Base-by-base conservation (phyloP, 1,140 invertebrate species). In the Drosophila triauraria region DNA sequence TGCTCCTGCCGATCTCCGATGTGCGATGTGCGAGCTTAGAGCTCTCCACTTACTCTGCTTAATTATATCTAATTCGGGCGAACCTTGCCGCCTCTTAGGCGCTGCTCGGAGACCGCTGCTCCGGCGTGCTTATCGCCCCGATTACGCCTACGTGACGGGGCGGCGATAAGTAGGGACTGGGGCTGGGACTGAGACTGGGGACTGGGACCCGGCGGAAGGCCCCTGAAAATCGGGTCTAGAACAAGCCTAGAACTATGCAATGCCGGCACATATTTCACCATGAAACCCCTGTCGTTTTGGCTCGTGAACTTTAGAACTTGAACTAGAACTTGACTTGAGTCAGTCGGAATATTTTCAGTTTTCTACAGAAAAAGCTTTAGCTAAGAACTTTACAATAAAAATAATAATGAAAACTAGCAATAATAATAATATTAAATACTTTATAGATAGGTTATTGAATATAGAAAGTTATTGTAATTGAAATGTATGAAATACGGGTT, bases 171-270 rank as follows among this genome's bases (percentile, higher is more conserved):
- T 43, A 25, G 17, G 32, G 3, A 30, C 27, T 30, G 27, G 27
- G 27, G 6, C 27, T 30, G 27, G 27, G 27, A 1, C 6, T 30
- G 27, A 4, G n/a, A 15, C 15, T 4, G 30, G 43, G 12, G n/a
- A 15, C 15, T 4, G 30, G 43, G 12, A 20, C 27, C 32, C 15
- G 32, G 32, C 32, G 32, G 30, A 35, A 35, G 10, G 32, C 32
- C 42, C 32, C 15, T 40, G 35, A n/a, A 40, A 54, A 42, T 20
- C 10, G 23, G 44, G 30, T 9, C 27, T 20, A 3, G 7, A 30
- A 30, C 13, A 48, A 78, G 79, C 80, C 80, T 79, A 83, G 53
- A 82, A 82, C 62, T 82, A 82, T 82, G 69, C 69, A 51, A 72
- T 8, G 46, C 17, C 4, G 12, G 3, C 17, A 12, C 32, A 20